Conservation (phyloP, 2,888 invertebrate species). For the Drosophila greeni region DNA sequence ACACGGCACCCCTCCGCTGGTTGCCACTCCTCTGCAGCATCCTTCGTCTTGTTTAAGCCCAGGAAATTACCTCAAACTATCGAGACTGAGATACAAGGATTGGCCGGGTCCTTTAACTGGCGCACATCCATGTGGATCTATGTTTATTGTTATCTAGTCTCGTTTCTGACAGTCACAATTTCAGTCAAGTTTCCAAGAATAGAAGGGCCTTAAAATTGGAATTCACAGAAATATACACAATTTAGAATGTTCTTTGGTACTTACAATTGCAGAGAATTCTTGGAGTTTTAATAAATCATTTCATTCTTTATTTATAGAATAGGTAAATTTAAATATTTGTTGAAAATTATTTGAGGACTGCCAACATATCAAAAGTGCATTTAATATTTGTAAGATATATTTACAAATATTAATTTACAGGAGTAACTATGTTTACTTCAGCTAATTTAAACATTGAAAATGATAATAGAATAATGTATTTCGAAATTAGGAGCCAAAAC, state of each 20-base stretch:
- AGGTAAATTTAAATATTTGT: too few relatives aligned
- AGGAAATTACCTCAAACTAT: constrained; percentile 62
- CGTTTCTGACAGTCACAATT: constrained; percentile 3
- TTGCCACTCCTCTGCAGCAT: neutral
- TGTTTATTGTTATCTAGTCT: constrained; percentile 15
- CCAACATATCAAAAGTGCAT: too few relatives aligned
- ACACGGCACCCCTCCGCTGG: constrained; percentile 2
- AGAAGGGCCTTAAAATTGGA: neutral
- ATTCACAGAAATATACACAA: neutral
- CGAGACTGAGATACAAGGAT: constrained; percentile 40
- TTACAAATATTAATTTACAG: too few relatives aligned
- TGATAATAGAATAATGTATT: neutral
- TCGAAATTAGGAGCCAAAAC: neutral
- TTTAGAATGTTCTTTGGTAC: too few relatives aligned
- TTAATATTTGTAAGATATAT: too few relatives aligned
- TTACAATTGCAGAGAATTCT: neutral
- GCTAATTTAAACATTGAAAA: neutral
- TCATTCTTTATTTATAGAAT: too few relatives aligned
- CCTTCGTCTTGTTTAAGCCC: constrained; percentile 13
- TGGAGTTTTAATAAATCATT: too few relatives aligned
- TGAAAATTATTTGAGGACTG: too few relatives aligned
- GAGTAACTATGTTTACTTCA: neutral
- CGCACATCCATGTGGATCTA: constrained; percentile 2
- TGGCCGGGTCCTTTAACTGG: constrained; percentile 48
- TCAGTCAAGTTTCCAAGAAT: neutral